These are phyloP conservation scores for Choloepus didactylus DNA, from an alignment of 2,797 vertebrate genomes.

Conservation along the genomic window DNA sequence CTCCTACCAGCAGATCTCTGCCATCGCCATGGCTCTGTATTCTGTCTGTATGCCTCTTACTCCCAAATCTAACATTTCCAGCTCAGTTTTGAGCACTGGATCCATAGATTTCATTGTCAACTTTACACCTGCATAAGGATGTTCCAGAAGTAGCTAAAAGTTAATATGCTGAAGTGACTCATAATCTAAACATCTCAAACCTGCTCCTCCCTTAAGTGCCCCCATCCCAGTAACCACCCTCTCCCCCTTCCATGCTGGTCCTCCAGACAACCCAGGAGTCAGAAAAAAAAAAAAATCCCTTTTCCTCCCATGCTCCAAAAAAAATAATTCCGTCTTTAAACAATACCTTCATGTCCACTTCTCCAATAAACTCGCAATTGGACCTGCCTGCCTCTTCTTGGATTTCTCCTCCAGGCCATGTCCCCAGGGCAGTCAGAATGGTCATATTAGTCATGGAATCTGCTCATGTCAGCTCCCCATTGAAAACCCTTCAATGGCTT, in stretches of 20 bases:
- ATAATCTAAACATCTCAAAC: background rate
- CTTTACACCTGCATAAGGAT: background rate
- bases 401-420: background rate
- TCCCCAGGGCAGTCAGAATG: background rate
- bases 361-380: background rate
- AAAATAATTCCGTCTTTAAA: background rate
- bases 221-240: background rate
- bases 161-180: background rate
- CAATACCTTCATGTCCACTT: background rate
- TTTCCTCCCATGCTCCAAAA: background rate
- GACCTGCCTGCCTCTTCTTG: background rate
- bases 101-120: background rate
- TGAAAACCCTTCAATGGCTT: background rate
- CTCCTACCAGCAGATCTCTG: background rate
- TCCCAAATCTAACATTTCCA: background rate
- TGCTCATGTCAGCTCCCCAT: background rate
- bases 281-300: background rate
- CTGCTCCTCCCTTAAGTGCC: background rate
- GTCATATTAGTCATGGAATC: background rate
- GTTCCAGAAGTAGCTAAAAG: constrained; percentile 19
- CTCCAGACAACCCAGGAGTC: background rate
- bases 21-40: background rate
- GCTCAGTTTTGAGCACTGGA: background rate
- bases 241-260: background rate
- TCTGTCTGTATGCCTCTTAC: background rate